phyloP scores from a whole-genome alignment of 2,797 vertebrate species.

The Protosalanx chinensis region DNA sequence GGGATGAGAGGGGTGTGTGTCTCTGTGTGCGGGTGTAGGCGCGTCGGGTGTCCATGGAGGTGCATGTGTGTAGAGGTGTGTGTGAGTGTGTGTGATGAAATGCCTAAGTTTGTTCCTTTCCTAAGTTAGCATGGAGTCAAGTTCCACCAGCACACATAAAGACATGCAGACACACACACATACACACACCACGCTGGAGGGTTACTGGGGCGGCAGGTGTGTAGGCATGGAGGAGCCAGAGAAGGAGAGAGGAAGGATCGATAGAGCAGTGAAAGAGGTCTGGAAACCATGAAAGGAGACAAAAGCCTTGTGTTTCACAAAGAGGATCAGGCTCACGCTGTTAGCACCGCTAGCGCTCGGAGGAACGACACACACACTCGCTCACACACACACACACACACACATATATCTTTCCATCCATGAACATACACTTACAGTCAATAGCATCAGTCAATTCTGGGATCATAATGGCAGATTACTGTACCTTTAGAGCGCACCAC shows the following conservation, averaged over 20 bases:
- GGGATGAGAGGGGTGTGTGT: conserved; percentile 13
- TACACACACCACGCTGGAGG: conserved; percentile 26
- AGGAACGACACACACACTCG: conserved; percentile 45
- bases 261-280: conserved; percentile 69
- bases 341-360: conserved; percentile 51
- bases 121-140: no score
- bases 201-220: conserved; percentile 32
- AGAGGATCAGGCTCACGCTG: conserved; percentile 53
- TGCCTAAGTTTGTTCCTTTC: neutral
- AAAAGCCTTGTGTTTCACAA: conserved; percentile 73
- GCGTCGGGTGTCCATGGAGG: neutral
- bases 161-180: conserved; percentile 4
- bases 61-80: conserved; percentile 9
- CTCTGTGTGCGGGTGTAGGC: conserved; percentile 18
- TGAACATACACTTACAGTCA: neutral
- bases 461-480: neutral
- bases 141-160: neutral
- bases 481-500: conserved; percentile 26
- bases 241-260: conserved; percentile 52
- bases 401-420: conserved; percentile 18
- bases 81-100: conserved; percentile 18
- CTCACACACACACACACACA: conserved; percentile 36
- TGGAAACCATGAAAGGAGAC: conserved; percentile 74
- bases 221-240: conserved; percentile 42
- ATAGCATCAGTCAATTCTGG: neutral